Percentiles rank a stretch among this genome's conserved stretches.
phyloP scores from a whole-genome alignment of 2,797 vertebrate species.

The Cossypha caffra region DNA sequence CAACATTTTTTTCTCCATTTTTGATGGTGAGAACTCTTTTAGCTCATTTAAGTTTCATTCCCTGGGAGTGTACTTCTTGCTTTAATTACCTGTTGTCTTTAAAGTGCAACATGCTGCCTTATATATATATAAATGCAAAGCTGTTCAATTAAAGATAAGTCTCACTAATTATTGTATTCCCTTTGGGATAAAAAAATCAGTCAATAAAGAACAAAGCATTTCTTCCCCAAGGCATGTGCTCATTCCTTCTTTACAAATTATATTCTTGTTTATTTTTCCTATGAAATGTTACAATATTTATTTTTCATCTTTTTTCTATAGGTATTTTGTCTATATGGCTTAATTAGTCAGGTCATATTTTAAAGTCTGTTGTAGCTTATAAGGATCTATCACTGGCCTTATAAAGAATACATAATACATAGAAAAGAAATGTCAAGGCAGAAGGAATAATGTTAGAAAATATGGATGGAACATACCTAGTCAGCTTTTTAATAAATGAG shows the following conservation, averaged over 20 bases:
- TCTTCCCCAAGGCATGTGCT: not conserved
- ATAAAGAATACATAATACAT: rapidly evolving
- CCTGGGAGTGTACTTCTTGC: not conserved
- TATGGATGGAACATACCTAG: not conserved
- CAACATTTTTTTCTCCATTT: not conserved
- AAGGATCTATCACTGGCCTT: not conserved
- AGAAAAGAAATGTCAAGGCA: not conserved
- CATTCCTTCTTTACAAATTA: not conserved
- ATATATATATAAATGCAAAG: not conserved
- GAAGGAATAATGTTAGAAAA: not conserved
- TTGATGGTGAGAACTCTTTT: not conserved
- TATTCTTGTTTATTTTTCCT: not conserved
- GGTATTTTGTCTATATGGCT: not conserved
- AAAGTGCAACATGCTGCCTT: not conserved
- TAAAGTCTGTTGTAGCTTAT: not conserved
- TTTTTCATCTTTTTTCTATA: not conserved
- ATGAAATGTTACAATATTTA: not conserved
- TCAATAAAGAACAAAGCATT: not conserved
- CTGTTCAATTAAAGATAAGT: not conserved
- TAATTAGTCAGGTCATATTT: not conserved
- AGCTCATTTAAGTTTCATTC: not conserved
- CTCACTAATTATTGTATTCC: not conserved
- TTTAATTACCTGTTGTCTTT: not conserved
- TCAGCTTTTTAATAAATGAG: not conserved
- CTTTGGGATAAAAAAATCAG: not conserved